Percentiles rank a stretch among this genome's conserved stretches.
Conservation (phyloP, 1,140 invertebrate genomes). For the Stenopsyche tienmushanensis region DNA sequence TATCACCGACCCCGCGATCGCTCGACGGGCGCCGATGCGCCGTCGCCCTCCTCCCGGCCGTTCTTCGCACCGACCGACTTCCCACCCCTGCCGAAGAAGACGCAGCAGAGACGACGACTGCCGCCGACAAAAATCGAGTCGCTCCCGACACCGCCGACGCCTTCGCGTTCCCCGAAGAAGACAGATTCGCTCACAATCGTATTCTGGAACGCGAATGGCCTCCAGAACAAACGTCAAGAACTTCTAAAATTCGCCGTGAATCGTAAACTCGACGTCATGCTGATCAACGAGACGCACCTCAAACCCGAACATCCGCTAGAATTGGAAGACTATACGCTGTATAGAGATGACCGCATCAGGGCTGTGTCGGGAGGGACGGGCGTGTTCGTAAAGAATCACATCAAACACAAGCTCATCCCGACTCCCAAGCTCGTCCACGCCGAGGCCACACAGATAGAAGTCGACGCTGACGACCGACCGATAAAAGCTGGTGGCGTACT, state of each 20-base stretch:
- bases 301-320: background rate
- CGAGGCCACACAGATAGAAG: background rate
- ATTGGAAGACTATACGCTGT: background rate
- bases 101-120: too few species aligned
- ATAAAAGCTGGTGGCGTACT: background rate
- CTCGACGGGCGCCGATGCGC: too few species aligned
- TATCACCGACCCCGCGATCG: too few species aligned
- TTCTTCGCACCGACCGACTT: too few species aligned
- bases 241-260: background rate
- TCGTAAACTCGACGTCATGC: background rate
- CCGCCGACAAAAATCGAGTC: too few species aligned
- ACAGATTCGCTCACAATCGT: background rate
- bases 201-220: background rate
- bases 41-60: too few species aligned
- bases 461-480: background rate
- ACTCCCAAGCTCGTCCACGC: background rate
- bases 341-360: constrained; percentile 20
- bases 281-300: background rate
- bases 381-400: constrained; percentile 16
- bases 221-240: background rate
- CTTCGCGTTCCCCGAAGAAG: too few species aligned
- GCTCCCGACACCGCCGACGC: too few species aligned
- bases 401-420: constrained; percentile 5
- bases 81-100: too few species aligned
- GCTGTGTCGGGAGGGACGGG: constrained; percentile 19